phyloP scores from a whole-genome alignment of 2,113 vertebrate genomes.

The Hystrix cristata region DNA sequence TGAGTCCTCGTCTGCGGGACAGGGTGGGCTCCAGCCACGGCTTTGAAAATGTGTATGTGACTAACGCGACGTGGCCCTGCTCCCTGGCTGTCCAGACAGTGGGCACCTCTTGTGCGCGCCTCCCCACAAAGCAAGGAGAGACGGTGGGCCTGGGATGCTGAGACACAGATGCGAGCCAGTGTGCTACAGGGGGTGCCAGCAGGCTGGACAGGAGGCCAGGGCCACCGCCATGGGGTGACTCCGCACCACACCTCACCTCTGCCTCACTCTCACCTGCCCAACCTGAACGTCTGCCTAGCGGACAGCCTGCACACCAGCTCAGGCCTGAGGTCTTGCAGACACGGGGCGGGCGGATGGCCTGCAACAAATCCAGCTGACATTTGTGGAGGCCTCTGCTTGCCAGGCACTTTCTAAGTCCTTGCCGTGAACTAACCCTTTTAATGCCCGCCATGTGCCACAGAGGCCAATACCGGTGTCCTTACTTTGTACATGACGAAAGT shows the following conservation, averaged over 20 bases:
- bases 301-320: fast-evolving
- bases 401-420: background rate
- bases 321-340: background rate
- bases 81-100: background rate
- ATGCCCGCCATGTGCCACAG: background rate
- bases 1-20: constrained; percentile 64
- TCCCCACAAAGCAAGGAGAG: background rate
- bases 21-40: background rate
- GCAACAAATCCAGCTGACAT: background rate
- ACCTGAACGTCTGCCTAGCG: background rate
- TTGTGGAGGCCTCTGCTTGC: fast-evolving
- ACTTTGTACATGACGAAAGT: constrained; percentile 1
- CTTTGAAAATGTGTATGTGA: background rate
- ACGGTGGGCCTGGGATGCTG: background rate
- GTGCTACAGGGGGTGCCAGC: fast-evolving
- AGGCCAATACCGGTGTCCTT: background rate
- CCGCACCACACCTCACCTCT: background rate
- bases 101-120: background rate
- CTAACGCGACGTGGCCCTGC: constrained; percentile 43
- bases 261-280: background rate
- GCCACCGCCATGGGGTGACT: background rate
- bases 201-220: background rate
- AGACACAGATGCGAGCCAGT: background rate
- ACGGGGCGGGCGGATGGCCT: background rate
- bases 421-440: background rate